Evolutionary conservation across 2,888 invertebrate genomes (phyloP), one percentile per base, ranked within the genome.

Genomic region (Cosmia trapezina): DNA sequence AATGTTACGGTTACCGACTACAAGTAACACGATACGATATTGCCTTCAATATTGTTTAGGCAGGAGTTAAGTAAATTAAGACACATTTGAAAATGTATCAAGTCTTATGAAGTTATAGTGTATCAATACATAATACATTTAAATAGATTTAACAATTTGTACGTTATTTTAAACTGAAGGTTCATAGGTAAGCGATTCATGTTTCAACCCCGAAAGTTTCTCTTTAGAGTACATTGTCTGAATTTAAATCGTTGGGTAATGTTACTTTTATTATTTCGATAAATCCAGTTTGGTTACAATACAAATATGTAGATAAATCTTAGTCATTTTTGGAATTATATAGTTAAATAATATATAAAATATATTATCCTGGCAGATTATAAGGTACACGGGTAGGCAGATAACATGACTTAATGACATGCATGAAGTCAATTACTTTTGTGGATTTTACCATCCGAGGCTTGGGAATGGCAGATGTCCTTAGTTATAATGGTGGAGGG

Each of bases 91-190:
- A 88, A 89, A 90, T 87, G 87, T 90, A 89, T 89, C 89, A 91
- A 90, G 91, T 94, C 93, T 94, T 94, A 93, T 94, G 94, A 93
- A 89, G 89, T 90, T 86, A 86, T 86, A 85, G 80, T 78, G 75
- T 82, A 88, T 85, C 88, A 88, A 85, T 87, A 79, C 87, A 88
- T 89, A 89, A 89, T 88, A 89, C 88, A 87, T 88, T 89, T 91
- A 89, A 90, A 89, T 90, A 90, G 87, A 86, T 89, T 90, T 90
- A 91, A 86, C 86, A 86, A 90, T 89, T 91, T 89, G 89, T 91
- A 91, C 87, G 87, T 90, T 90, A 86, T 89, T 90, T 89, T 88
- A 87, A 87, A 87, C 88, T 83, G 87, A 88, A 84, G 70, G 78
- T 79, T 80, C 78, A 81, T 84, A 82, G 83, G 78, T 88, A 85